These are phyloP conservation scores for Platycheirus albimanus DNA, from an alignment of 2,888 invertebrate genomes.

Conservation along the genomic window DNA sequence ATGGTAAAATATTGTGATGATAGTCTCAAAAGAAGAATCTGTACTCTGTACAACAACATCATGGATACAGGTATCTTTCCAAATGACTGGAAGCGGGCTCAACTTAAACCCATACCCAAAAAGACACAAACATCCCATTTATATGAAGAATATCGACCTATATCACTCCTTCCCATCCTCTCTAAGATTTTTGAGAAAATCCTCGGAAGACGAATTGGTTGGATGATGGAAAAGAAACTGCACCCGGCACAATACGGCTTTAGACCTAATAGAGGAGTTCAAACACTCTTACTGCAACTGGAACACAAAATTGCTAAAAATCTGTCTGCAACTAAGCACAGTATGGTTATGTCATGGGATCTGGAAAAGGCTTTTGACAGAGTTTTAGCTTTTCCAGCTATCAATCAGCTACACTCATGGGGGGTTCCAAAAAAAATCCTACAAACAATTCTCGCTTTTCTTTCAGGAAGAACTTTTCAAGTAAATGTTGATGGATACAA, in stretches of 20 bases:
- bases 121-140: not conserved
- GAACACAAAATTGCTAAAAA: slow-evolving; percentile 9
- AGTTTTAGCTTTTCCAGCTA: slow-evolving; percentile 5
- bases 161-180: slow-evolving; percentile 18
- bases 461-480: slow-evolving; percentile 1
- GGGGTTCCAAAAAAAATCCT: not conserved
- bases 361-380: slow-evolving; percentile 9
- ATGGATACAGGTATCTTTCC: slow-evolving; percentile 19
- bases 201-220: slow-evolving; percentile 21
- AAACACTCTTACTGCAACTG: slow-evolving; percentile 1
- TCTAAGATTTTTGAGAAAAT: slow-evolving; percentile 26
- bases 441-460: not conserved
- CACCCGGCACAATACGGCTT: slow-evolving; percentile 16
- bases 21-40: slow-evolving; percentile 18
- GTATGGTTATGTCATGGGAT: slow-evolving; percentile 11
- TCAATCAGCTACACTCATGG: slow-evolving; percentile 24
- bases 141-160: slow-evolving; percentile 16
- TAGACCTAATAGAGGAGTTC: slow-evolving; percentile 26
- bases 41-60: slow-evolving; percentile 5
- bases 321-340: not conserved
- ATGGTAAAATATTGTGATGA: slow-evolving; percentile 6
- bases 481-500: slow-evolving; percentile 22
- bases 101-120: slow-evolving; percentile 20
- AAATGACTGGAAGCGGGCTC: slow-evolving; percentile 17
- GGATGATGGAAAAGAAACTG: slow-evolving; percentile 11